These are phyloP conservation scores for Eugnorisma glareosa DNA, from an alignment of 2,888 invertebrate species.

Conservation along the genomic window DNA sequence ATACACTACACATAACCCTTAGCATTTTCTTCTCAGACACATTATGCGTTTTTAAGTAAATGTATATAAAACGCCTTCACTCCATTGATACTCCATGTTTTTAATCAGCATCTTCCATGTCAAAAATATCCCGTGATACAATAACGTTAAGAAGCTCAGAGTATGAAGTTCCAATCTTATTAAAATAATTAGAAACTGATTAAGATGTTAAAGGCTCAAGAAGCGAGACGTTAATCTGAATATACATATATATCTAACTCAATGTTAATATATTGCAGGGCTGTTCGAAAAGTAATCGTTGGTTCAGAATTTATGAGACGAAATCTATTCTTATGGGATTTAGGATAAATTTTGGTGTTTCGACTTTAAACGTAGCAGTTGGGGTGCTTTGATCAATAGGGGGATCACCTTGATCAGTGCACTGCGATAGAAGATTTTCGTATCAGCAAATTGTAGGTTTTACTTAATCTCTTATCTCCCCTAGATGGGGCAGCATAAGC, in stretches of 20 bases:
- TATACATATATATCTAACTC: conserved; percentile 73
- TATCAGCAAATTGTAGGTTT: background rate
- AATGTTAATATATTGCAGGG: conserved; percentile 72
- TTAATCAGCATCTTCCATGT: conserved; percentile 11
- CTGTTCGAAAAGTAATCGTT: conserved; percentile 35
- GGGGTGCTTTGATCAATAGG: background rate
- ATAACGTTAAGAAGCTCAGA: conserved; percentile 12
- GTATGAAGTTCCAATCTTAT: conserved; percentile 39
- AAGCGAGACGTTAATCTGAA: conserved; percentile 46
- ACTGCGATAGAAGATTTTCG: background rate
- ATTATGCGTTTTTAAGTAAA: too few relatives aligned
- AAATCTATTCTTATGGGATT: conserved; percentile 26
- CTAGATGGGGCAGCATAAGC: background rate
- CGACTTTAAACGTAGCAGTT: background rate
- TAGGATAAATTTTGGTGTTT: conserved; percentile 10
- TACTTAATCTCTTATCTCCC: background rate
- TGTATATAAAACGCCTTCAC: too few relatives aligned
- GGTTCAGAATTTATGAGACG: conserved; percentile 37
- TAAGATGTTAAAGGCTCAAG: conserved; percentile 37
- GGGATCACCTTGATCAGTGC: background rate
- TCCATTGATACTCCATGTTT: background rate
- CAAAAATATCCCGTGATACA: background rate
- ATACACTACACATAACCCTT: too few relatives aligned
- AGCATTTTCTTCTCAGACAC: too few relatives aligned
- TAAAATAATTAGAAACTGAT: conserved; percentile 57